Percentiles rank a stretch among this genome's conserved stretches.
phyloP scores from a whole-genome alignment of 2,797 vertebrate genomes.

The Halcyon chelicuti region DNA sequence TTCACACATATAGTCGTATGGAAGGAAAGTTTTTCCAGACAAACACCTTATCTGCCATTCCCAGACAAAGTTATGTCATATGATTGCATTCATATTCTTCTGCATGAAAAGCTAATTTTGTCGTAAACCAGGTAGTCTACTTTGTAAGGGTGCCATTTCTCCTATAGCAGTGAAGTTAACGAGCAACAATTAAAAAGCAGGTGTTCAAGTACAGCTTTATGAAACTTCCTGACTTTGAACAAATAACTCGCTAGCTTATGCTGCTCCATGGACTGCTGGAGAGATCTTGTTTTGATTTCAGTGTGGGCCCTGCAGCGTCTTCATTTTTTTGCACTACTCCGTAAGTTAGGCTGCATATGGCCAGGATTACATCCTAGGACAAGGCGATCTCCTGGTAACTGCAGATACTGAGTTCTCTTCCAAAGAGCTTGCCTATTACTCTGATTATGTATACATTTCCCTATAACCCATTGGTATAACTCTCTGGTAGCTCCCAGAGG shows the following conservation, averaged over 20 bases:
- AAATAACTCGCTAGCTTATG: not conserved
- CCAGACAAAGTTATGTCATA: not conserved
- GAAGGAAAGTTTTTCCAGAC: not conserved
- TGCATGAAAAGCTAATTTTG: not conserved
- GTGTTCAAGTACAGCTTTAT: not conserved
- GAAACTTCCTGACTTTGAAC: not conserved
- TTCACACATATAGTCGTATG: not conserved
- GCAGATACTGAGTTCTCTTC: not conserved
- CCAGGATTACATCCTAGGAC: not conserved
- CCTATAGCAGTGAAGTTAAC: not conserved
- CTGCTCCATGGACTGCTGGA: not conserved
- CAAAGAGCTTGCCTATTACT: not conserved
- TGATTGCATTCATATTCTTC: not conserved
- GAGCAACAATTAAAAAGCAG: not conserved
- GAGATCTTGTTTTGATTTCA: not conserved
- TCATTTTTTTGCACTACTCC: not conserved
- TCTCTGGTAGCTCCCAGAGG: not conserved
- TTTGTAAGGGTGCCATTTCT: not conserved
- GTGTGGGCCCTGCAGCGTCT: not conserved
- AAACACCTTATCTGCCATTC: not conserved
- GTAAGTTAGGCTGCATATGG: not conserved
- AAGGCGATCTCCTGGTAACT: not conserved
- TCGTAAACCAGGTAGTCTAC: not conserved
- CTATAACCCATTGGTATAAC: not conserved
- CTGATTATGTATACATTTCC: not conserved